A percentile compares a stretch with the other conserved stretches of the same genome.
Evolutionary conservation across 2,888 invertebrate species (phyloP).

Genomic region (Apamea crenata): DNA sequence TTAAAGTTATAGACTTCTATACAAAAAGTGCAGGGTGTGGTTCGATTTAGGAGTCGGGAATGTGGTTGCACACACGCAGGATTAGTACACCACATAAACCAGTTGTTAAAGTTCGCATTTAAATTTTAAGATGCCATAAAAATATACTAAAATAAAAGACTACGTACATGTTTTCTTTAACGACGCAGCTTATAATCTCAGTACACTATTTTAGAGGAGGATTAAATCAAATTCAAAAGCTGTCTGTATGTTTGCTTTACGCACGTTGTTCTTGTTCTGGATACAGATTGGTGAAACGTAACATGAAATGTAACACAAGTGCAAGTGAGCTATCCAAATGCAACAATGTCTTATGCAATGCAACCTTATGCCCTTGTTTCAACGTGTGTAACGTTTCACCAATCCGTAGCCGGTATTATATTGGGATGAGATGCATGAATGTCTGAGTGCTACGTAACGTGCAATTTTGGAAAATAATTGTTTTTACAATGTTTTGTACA

Average conservation of each 20-base stretch:
- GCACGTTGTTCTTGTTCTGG: conserved; percentile 2
- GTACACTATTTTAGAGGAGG: neutral
- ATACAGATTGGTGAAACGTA: neutral
- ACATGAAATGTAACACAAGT: neutral
- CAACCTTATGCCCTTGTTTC: neutral
- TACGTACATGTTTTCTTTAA: neutral
- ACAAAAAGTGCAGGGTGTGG: neutral
- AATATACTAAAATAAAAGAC: neutral
- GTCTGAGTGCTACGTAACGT: neutral
- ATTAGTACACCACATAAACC: neutral
- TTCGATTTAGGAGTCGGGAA: neutral
- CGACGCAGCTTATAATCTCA: neutral
- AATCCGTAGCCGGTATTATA: neutral
- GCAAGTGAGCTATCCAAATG: neutral
- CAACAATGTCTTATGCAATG: neutral
- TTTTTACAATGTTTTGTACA: neutral
- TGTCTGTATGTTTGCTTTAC: conserved; percentile 9
- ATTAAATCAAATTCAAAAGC: neutral
- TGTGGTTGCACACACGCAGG: neutral
- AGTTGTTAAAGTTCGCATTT: neutral
- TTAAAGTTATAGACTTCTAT: neutral
- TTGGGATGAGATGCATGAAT: conserved; percentile 3
- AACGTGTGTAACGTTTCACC: neutral
- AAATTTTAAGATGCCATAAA: neutral
- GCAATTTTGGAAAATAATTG: neutral